A percentile compares a stretch with the other conserved stretches of the same genome.
Evolutionary conservation across 2,113 vertebrate species (phyloP).

Genomic region (Pitta sordida): DNA sequence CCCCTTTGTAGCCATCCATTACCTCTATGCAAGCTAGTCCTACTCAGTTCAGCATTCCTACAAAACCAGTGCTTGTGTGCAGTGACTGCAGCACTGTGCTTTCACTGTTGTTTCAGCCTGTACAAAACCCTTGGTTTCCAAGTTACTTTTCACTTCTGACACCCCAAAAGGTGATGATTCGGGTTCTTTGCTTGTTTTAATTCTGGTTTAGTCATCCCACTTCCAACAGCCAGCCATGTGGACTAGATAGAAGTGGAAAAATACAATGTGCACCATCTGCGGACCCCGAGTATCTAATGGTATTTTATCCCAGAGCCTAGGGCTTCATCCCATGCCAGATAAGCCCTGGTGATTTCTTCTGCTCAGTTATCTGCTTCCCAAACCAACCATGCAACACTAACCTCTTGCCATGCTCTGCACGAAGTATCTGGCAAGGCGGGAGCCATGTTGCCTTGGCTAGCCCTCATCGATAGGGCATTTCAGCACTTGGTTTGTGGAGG

Average conservation of each 20-base stretch:
- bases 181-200: background rate
- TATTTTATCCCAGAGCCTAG: background rate
- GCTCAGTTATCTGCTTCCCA: background rate
- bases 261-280: background rate
- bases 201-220: background rate
- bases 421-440: background rate
- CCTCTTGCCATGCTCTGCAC: rapidly evolving
- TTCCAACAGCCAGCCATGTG: background rate
- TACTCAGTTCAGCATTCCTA: background rate
- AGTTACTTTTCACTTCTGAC: background rate
- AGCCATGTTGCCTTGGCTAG: rapidly evolving
- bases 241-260: background rate
- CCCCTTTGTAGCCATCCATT: background rate
- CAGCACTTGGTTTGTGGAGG: background rate
- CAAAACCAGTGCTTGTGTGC: background rate
- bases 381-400: background rate
- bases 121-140: background rate
- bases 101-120: background rate
- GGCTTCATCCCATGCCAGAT: background rate
- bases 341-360: background rate
- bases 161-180: background rate
- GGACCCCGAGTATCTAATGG: background rate
- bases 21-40: background rate
- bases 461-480: rapidly evolving
- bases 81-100: background rate